phyloP scores from a whole-genome alignment of 2,797 vertebrate species.

The Catharus ustulatus region DNA sequence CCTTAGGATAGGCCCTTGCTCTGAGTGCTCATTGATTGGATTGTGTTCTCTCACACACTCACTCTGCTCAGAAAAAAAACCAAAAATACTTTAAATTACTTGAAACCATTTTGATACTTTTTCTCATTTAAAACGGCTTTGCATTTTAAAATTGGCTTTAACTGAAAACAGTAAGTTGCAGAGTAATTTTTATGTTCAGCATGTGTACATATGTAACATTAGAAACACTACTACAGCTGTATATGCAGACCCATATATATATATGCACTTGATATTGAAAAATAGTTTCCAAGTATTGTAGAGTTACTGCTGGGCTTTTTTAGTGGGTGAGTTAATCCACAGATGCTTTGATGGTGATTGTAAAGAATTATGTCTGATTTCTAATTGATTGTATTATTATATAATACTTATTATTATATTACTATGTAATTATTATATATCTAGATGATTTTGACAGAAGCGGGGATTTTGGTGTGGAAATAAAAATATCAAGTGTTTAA shows the following conservation, averaged over 20 bases:
- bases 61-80: slow-evolving; percentile 6
- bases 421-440: background rate
- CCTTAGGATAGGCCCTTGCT: background rate
- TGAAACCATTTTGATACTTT: background rate
- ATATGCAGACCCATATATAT: background rate
- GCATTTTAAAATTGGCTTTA: slow-evolving; percentile 20
- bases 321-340: background rate
- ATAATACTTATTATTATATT: background rate
- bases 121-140: slow-evolving; percentile 56
- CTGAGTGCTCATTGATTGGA: background rate
- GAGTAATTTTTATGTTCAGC: slow-evolving; percentile 17
- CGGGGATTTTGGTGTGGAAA: background rate
- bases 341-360: background rate
- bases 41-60: background rate
- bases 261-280: background rate
- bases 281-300: background rate
- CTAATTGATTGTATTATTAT: background rate
- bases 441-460: background rate
- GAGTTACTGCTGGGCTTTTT: background rate
- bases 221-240: background rate
- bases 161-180: slow-evolving; percentile 12
- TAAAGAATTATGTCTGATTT: background rate
- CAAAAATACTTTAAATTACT: slow-evolving; percentile 3
- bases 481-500: background rate
- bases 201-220: background rate